Percentiles rank a stretch among this genome's conserved stretches.
phyloP scores from a whole-genome alignment of 2,113 vertebrate genomes.

The Zonotrichia leucophrys region DNA sequence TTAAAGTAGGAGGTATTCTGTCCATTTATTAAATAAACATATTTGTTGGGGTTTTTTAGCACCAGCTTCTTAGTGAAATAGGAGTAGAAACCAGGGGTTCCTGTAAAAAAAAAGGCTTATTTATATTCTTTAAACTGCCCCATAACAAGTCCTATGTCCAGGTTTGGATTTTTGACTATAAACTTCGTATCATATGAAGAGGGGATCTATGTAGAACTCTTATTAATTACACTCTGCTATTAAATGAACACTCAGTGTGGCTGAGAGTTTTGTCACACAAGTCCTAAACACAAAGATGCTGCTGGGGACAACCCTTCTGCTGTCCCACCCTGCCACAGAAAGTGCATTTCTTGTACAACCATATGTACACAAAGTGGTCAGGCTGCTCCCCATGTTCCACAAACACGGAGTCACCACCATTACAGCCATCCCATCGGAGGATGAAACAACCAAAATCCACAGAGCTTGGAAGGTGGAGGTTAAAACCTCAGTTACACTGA shows the following conservation, averaged over 20 bases:
- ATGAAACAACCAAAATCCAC: background rate
- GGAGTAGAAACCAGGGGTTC: background rate
- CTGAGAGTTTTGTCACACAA: background rate
- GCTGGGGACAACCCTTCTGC: background rate
- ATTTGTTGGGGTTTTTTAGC: background rate
- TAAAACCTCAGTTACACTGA: background rate
- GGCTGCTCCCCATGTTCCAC: background rate
- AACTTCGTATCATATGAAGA: background rate
- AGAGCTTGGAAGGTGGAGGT: background rate
- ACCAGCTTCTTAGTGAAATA: background rate
- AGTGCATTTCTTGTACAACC: accelerated
- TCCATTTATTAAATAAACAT: background rate
- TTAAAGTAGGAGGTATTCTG: background rate
- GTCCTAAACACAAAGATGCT: background rate
- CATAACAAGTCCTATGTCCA: background rate
- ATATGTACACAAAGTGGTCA: accelerated
- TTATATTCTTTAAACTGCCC: background rate
- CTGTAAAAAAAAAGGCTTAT: background rate
- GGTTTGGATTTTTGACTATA: background rate
- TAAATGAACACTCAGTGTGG: background rate
- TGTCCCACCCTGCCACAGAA: background rate
- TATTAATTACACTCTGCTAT: background rate
- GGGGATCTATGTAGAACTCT: background rate
- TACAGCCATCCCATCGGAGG: background rate
- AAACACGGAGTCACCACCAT: background rate